These are phyloP conservation scores for Lepus timidus DNA, from an alignment of 2,113 vertebrate species.

Conservation along the genomic window DNA sequence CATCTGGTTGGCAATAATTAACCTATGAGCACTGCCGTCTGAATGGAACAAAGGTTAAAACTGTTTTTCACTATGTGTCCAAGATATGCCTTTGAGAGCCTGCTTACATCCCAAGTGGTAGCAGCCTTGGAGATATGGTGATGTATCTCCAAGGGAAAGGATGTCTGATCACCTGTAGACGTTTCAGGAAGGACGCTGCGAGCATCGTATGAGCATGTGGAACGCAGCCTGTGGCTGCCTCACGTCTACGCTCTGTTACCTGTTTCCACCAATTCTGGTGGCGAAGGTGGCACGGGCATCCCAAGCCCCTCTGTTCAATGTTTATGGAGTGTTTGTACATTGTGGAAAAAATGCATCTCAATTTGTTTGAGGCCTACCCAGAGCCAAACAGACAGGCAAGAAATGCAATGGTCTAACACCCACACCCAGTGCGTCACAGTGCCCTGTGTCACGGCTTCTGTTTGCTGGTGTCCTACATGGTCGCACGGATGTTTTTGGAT, in stretches of 20 bases:
- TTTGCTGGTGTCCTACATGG: neutral
- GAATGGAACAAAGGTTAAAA: slow-evolving; percentile 44
- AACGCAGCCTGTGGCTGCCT: neutral
- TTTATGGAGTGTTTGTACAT: neutral
- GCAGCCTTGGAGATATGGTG: neutral
- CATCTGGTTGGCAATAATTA: neutral
- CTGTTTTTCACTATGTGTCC: slow-evolving; percentile 4
- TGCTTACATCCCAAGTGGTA: neutral
- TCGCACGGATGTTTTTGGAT: neutral
- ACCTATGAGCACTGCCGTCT: slow-evolving; percentile 15
- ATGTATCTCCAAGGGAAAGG: neutral
- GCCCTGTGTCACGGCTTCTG: neutral
- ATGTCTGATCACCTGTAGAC: neutral
- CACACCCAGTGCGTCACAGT: neutral
- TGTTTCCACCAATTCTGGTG: neutral
- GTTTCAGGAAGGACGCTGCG: neutral
- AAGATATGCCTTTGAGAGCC: neutral
- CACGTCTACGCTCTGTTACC: neutral
- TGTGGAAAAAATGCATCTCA: neutral
- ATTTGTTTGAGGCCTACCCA: neutral
- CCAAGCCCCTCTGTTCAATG: neutral
- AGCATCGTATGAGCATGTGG: neutral
- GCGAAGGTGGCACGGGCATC: neutral
- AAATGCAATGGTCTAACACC: neutral
- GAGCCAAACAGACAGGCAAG: neutral